phyloP scores from a whole-genome alignment of 2,797 vertebrate genomes.

The Lacerta agilis region DNA sequence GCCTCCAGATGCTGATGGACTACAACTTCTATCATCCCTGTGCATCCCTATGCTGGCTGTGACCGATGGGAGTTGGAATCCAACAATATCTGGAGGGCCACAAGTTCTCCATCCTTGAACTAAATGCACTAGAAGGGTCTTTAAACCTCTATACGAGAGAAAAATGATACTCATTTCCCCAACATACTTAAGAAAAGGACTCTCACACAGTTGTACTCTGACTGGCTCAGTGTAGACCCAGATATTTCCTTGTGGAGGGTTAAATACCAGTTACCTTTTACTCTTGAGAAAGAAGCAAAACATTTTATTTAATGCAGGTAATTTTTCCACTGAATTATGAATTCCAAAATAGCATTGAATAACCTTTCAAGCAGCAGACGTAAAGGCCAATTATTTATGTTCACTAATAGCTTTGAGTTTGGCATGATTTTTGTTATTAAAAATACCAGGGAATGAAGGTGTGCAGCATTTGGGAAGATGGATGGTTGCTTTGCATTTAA shows the following conservation, averaged over 20 bases:
- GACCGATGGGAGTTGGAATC: background rate
- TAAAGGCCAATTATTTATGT: background rate
- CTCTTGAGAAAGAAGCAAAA: background rate
- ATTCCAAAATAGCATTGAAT: background rate
- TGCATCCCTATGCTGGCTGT: background rate
- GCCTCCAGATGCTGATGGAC: background rate
- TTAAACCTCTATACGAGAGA: background rate
- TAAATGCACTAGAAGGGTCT: background rate
- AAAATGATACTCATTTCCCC: background rate
- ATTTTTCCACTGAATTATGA: background rate
- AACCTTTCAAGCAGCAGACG: background rate
- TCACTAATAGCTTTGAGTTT: constrained; percentile 3
- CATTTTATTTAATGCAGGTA: background rate
- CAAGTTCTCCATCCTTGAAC: background rate
- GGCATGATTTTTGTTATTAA: background rate
- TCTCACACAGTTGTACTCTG: background rate
- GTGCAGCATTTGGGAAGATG: constrained; percentile 20
- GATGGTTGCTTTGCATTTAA: background rate
- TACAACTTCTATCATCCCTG: background rate
- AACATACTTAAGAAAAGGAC: background rate
- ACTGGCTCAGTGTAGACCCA: background rate
- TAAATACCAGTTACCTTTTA: background rate
- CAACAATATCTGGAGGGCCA: too few relatives aligned
- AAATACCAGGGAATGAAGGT: background rate
- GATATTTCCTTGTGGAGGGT: background rate